Base-by-base conservation (phyloP, 2,113 vertebrate species). In the Himantopus leucocephalus region DNA sequence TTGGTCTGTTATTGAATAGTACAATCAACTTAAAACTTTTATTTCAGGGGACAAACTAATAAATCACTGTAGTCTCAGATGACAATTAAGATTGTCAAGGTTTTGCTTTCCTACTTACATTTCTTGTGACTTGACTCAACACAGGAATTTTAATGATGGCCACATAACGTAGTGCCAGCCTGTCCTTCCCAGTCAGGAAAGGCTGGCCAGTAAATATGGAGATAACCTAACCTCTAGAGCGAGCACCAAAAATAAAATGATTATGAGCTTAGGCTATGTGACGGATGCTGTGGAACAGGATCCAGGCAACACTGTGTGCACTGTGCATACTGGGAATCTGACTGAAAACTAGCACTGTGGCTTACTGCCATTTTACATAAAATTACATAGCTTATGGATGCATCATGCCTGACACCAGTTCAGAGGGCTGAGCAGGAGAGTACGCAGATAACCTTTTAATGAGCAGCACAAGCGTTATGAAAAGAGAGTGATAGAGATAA, bases 31-130 rank as follows among this genome's bases (percentile, higher is more conserved):
- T 70, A 66, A 79, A 83, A 39, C 11, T 55, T 90, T 81, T 92
- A 80, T 84, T 88, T 88, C 55, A 72, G 19, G 26, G 41, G 39
- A 90, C 76, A 93, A 91, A 43, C 76, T 64, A 74, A 83, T 92
- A 96, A 88, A 93, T 95, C 68, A 89, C 41, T 52, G 80, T 75
- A 64, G 56, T 27, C 88, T 90, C 64, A 78, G 55, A 50, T 50
- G 48, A 50, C 48, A 23, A 50, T 50, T 92, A 91, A 88, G 68
- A 71, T 71, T 75, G 85, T 80, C 58, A 74, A 67, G 79, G 13
- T 59, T 93, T 90, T 50, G 47, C 79, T 93, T 86, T 59, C n/a
- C 1, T 29, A 19, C 59, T 72, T 92, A 24, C 1, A 63, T 92
- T 91, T 48, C 63, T 81, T 90, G 72, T 67, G 72, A 67, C 85